A percentile compares a stretch with the other conserved stretches of the same genome.
Evolutionary conservation across 2,888 invertebrate species (phyloP).

Genomic region (Limnephilus auricula): DNA sequence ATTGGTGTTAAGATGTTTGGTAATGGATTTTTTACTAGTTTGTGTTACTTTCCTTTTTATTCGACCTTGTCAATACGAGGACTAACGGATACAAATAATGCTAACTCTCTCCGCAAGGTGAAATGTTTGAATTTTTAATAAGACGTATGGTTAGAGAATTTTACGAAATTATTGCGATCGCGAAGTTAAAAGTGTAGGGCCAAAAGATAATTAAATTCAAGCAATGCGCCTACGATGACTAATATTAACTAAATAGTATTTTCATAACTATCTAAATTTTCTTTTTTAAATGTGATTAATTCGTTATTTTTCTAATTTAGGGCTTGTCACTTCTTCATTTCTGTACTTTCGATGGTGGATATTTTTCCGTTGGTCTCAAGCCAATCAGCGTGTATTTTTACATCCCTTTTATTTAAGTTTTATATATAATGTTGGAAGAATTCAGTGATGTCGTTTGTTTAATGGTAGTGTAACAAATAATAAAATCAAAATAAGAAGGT

Average conservation of each 20-base stretch:
- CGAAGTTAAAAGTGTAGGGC: neutral
- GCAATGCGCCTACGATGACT: neutral
- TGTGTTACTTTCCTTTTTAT: constrained; percentile 35
- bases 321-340: no score
- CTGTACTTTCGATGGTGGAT: no score
- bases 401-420: no score
- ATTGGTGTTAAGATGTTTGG: neutral
- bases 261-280: neutral
- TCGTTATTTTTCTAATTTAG: no score
- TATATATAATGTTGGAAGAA: neutral
- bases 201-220: neutral
- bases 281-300: no score
- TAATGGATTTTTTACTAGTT: constrained; percentile 10
- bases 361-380: no score
- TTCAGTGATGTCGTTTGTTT: neutral
- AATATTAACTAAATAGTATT: neutral
- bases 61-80: neutral
- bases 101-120: constrained; percentile 21
- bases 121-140: neutral
- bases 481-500: no score
- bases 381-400: no score
- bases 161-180: neutral
- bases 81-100: constrained; percentile 8
- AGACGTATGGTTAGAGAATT: neutral
- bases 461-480: no score